A percentile compares a stretch with the other conserved stretches of the same genome.
phyloP scores from a whole-genome alignment of 2,888 invertebrate species.

The Escarpia spicata region DNA sequence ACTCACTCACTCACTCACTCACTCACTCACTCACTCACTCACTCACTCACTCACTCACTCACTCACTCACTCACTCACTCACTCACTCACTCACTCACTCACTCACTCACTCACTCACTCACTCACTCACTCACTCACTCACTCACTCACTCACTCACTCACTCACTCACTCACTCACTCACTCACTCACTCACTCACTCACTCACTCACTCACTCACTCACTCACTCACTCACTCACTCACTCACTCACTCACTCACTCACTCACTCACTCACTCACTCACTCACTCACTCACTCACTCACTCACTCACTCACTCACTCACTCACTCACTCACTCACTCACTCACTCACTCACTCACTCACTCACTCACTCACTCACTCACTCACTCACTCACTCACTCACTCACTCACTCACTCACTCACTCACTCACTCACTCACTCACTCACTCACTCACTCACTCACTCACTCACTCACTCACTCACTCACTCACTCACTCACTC shows the following conservation, averaged over 20 bases:
- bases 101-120: slow-evolving; percentile 19
- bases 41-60: slow-evolving; percentile 19
- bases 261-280: not conserved
- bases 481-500: slow-evolving; percentile 19
- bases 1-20: slow-evolving; percentile 19
- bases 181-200: slow-evolving; percentile 19
- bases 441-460: slow-evolving; percentile 4
- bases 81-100: not conserved
- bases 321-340: not conserved
- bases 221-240: slow-evolving; percentile 19
- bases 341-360: not conserved
- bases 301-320: slow-evolving; percentile 19
- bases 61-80: slow-evolving; percentile 19
- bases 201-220: slow-evolving; percentile 19
- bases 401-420: slow-evolving; percentile 19
- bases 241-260: slow-evolving; percentile 18
- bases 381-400: slow-evolving; percentile 19
- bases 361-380: slow-evolving; percentile 1
- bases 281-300: slow-evolving; percentile 19
- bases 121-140: slow-evolving; percentile 19
- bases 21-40: slow-evolving; percentile 19
- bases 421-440: slow-evolving; percentile 19
- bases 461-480: not conserved
- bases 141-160: slow-evolving; percentile 19
- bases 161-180: slow-evolving; percentile 19